Conservation (phyloP, 2,888 invertebrate species). For the Mimachlamys varia region DNA sequence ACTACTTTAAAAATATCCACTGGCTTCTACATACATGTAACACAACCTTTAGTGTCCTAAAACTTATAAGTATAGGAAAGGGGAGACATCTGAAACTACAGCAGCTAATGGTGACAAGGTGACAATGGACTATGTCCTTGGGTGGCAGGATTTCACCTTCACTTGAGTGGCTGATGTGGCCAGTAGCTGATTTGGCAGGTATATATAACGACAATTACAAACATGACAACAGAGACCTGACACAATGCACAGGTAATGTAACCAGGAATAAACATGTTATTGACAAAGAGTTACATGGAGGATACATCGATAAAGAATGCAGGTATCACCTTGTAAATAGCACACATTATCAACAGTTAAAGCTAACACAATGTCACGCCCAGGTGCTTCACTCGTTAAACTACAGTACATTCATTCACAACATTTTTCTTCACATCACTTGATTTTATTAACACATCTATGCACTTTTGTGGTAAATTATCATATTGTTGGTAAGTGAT, state of each 20-base stretch:
- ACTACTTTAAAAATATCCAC: too few species aligned
- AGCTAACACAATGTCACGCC: background rate
- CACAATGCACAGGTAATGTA: background rate
- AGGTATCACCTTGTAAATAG: slow-evolving; percentile 6
- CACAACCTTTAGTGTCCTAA: background rate
- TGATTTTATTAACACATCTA: background rate
- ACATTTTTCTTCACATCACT: background rate
- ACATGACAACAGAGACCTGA: background rate
- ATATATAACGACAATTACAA: background rate
- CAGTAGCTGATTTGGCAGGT: background rate
- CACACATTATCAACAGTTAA: background rate
- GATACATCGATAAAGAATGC: background rate
- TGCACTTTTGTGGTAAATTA: background rate
- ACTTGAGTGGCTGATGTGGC: background rate
- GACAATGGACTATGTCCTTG: slow-evolving; percentile 8
- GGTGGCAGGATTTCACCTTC: background rate
- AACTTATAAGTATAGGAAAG: too few species aligned
- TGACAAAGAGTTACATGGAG: background rate
- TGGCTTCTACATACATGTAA: too few species aligned
- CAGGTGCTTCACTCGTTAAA: background rate
- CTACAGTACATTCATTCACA: background rate
- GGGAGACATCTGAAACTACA: background rate
- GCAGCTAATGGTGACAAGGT: background rate
- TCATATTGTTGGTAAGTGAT: background rate
- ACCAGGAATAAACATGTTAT: background rate